These are phyloP conservation scores for Callitettix versicolor DNA, from an alignment of 1,140 invertebrate genomes.

Conservation along the genomic window DNA sequence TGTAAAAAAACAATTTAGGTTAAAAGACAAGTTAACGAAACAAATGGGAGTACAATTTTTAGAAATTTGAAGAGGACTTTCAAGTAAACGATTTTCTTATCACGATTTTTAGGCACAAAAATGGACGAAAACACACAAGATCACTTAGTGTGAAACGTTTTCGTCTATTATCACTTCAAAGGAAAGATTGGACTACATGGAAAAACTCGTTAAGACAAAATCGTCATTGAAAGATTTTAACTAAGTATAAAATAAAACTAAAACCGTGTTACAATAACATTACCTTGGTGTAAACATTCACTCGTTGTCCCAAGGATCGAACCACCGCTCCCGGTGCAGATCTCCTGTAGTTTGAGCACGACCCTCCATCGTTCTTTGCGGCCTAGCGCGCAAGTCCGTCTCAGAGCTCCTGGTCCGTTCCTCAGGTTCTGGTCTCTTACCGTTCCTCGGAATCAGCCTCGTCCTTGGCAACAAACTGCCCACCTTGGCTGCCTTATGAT, in stretches of 20 bases:
- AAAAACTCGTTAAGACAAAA: background rate
- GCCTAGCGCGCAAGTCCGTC: slow-evolving; percentile 34
- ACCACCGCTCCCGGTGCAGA: slow-evolving; percentile 20
- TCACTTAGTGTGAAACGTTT: no score
- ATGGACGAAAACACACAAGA: no score
- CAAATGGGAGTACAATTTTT: no score
- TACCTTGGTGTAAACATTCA: no score
- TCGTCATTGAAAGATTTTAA: background rate
- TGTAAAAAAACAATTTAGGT: no score
- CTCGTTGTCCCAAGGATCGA: slow-evolving; percentile 14
- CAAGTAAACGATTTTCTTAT: no score
- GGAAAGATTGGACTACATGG: background rate
- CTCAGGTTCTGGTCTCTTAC: slow-evolving; percentile 29
- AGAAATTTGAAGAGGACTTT: no score
- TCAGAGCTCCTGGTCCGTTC: slow-evolving; percentile 27
- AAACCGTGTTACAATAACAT: no score
- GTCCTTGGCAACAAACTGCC: slow-evolving; percentile 24
- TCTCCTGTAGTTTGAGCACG: slow-evolving; percentile 10
- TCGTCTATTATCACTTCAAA: no score
- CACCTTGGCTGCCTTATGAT: slow-evolving; percentile 32
- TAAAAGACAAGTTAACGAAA: no score
- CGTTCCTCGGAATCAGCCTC: slow-evolving; percentile 30
- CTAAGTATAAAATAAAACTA: background rate
- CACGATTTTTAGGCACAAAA: no score
- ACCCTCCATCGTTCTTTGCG: slow-evolving; percentile 25